A percentile compares a stretch with the other conserved stretches of the same genome.
phyloP scores from a whole-genome alignment of 2,113 vertebrate species.

The Protobothrops mucrosquamatus region DNA sequence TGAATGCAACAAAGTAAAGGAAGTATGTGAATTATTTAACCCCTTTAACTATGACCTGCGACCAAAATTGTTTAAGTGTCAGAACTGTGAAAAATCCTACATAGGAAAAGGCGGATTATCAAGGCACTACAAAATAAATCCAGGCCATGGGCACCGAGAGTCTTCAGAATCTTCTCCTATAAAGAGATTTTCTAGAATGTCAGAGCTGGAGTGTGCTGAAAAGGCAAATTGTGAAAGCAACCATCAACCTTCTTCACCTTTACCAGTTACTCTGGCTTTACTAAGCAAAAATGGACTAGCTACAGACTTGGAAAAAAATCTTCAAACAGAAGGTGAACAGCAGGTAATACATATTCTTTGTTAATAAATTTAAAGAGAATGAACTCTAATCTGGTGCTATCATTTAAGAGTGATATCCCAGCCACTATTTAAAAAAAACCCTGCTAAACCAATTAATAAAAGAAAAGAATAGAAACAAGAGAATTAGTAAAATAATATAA shows the following conservation, averaged over 20 bases:
- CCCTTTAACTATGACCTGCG: conserved; percentile 71
- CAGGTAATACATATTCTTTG: conserved; percentile 59
- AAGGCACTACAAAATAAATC: conserved; percentile 89
- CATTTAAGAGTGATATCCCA: background rate
- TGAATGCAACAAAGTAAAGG: conserved; percentile 65
- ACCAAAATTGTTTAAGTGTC: conserved; percentile 83
- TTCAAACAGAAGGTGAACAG: conserved; percentile 8
- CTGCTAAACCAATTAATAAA: background rate
- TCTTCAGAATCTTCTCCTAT: conserved; percentile 38
- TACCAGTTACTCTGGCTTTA: background rate
- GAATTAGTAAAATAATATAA: background rate
- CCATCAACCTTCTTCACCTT: rapidly evolving
- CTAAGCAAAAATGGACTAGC: conserved; percentile 27
- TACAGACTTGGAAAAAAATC: conserved; percentile 29
- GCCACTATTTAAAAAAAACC: background rate
- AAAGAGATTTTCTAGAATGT: conserved; percentile 40
- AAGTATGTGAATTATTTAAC: conserved; percentile 47
- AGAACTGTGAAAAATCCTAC: conserved; percentile 89
- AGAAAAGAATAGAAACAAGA: background rate
- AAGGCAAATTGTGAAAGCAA: background rate
- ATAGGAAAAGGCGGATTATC: conserved; percentile 91
- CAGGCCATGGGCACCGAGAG: conserved; percentile 76
- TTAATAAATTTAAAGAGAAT: background rate
- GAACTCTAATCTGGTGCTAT: background rate
- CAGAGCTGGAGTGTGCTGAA: conserved; percentile 1